Base-by-base conservation (phyloP, 2,888 invertebrate genomes). In the Melanotus villosus region DNA sequence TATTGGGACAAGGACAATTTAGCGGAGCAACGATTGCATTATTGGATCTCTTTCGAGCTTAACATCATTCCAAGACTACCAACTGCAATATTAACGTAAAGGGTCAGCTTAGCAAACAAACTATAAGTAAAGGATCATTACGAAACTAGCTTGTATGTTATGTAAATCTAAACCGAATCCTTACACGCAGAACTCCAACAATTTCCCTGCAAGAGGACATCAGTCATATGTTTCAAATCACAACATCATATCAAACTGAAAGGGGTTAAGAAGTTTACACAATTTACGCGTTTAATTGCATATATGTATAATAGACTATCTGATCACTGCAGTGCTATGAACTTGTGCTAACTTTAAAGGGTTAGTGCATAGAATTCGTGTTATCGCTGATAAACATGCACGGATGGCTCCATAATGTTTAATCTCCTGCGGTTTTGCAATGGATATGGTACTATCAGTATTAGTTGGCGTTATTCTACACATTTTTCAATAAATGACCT, bases 1-100 rank as follows among this genome's bases (percentile, higher is more conserved):
- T 52, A 52, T 52, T 52, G 52, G 52, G 52, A 52, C 52, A 52
- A 52, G 52, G 52, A 52, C 52, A 52, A 52, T 34, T 52, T 52
- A 32, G 32, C 9, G 18, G 5, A 52, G 52, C 52, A 52, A 52
- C 32, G 52, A 52, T 52, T 52, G 19, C 52, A 52, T 52, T 52
- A 52, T 52, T 52, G 52, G 52, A 52, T 52, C 52, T 30, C 52
- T n/a, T 52, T 52, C 18, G 32, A 30, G 18, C 18, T n/a, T 32
- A 16, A 52, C 52, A 52, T 52, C 52, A 52, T 52, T 32, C 26
- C 16, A 12, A 52, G 52, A 52, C 52, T 52, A 52, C 52, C 32
- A 52, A 52, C 10, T 16, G 52, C 16, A 52, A 32, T 32, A 34
- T 32, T 45, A 45, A 45, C 45, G 14, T 9, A 19, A 19, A 45